Evolutionary conservation across 2,797 vertebrate genomes (phyloP).

Genomic region (Gadopsis bispinosus): DNA sequence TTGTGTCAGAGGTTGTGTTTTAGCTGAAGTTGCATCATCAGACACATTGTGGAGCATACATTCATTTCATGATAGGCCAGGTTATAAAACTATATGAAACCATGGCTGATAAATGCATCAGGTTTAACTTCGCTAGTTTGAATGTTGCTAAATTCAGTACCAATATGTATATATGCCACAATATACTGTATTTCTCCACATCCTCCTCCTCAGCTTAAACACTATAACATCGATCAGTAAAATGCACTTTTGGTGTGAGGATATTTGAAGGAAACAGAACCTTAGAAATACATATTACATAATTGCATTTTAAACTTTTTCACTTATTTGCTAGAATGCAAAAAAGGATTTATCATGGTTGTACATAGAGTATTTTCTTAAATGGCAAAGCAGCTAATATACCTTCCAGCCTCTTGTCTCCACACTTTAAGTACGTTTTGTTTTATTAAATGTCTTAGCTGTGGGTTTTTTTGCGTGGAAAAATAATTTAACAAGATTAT

Average conservation of each 20-base stretch:
- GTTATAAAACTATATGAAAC: conserved; percentile 22
- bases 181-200: conserved; percentile 5
- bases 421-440: background rate
- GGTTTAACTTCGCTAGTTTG: background rate
- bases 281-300: background rate
- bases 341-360: background rate
- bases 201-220: conserved; percentile 3
- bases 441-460: background rate
- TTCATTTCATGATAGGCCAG: background rate
- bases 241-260: conserved; percentile 18
- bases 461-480: conserved; percentile 3
- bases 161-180: background rate
- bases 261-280: conserved; percentile 11
- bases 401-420: background rate
- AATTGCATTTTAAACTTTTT: too few species aligned
- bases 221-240: conserved; percentile 6
- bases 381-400: conserved; percentile 2
- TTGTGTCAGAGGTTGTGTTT: background rate
- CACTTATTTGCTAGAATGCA: background rate
- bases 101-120: background rate
- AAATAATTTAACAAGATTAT: background rate
- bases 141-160: conserved; percentile 1
- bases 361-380: conserved; percentile 25
- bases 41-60: conserved; percentile 6
- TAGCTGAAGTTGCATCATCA: conserved; percentile 11